Base-by-base conservation (phyloP, 2,797 vertebrate species). In the Meda fulgida region DNA sequence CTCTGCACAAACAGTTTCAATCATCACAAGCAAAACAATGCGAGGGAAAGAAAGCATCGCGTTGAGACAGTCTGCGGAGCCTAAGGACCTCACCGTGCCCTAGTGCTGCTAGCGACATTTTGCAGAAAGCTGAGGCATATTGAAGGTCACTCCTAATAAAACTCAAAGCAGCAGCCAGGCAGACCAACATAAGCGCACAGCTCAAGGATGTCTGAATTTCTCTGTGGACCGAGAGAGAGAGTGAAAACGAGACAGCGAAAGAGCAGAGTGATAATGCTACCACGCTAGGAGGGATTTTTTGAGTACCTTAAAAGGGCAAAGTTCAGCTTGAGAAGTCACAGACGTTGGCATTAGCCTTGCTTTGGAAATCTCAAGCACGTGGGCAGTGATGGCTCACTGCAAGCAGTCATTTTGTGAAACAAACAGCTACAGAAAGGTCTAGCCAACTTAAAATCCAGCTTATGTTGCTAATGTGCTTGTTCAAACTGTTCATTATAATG, bases 101-200 rank as follows among this genome's bases (percentile, higher is more conserved):
- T 63, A 26, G 79, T 73, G 67, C 80, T 87, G 85, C 86, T 78
- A 88, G 85, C 66, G 58, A 88, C 88, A 86, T 88, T 82, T 77
- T 85, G 85, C 85, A 88, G 69, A 85, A 85, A 89, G 88, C 87
- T 83, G 72, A 75, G 80, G 84, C 87, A 83, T 83, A 85, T 87
- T 90, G 91, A 91, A 91, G 91, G 89, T 89, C 88, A 89, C 73
- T 84, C 84, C 83, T 90, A 89, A 91, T 90, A 90, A 91, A 90
- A 90, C 84, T 87, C 82, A 89, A 89, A 84, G 70, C 70, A 34
- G 70, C 51, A 51, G 75, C 86, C 67, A 77, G 70, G 79, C 80
- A 80, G 81, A 58, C 71, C 19, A 81, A 60, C 85, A 70, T 34
- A 38, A 80, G 73, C 71, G 67, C 69, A 43, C 73, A 80, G 84